Evolutionary conservation across 2,888 invertebrate species (phyloP).

Genomic region (Orchesellides sinensis): DNA sequence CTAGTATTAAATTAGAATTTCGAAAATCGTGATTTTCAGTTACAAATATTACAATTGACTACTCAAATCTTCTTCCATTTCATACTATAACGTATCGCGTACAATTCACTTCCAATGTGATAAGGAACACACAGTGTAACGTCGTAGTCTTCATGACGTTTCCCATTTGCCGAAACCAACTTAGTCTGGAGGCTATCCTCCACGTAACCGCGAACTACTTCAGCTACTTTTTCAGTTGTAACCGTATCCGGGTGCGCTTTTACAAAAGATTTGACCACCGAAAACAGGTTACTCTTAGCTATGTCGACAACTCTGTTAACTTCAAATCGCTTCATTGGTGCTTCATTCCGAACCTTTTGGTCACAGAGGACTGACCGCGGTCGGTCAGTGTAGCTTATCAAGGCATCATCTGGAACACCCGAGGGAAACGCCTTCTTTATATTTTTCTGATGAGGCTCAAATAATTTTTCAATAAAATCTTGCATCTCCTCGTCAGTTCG

Average conservation of each 20-base stretch:
- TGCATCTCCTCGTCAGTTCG: neutral
- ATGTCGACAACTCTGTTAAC: neutral
- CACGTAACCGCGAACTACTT: neutral
- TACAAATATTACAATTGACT: too few relatives aligned
- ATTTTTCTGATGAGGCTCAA: slow-evolving; percentile 20
- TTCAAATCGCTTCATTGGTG: neutral
- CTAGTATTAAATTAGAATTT: too few relatives aligned
- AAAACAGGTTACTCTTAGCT: neutral
- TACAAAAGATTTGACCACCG: neutral
- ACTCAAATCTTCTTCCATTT: too few relatives aligned
- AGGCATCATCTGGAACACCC: neutral
- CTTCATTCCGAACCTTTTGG: neutral
- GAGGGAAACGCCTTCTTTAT: too few relatives aligned
- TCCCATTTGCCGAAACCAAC: neutral
- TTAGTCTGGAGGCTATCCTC: too few relatives aligned
- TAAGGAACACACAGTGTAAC: slow-evolving; percentile 3
- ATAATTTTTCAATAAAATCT: neutral
- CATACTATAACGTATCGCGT: neutral
- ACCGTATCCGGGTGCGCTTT: neutral
- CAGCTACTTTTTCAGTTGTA: neutral
- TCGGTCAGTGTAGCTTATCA: neutral
- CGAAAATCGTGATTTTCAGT: too few relatives aligned
- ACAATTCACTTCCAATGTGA: neutral
- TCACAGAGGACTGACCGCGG: neutral
- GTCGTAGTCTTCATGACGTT: slow-evolving; percentile 16